phyloP scores from a whole-genome alignment of 2,113 vertebrate species.

The Elaphurus davidianus region DNA sequence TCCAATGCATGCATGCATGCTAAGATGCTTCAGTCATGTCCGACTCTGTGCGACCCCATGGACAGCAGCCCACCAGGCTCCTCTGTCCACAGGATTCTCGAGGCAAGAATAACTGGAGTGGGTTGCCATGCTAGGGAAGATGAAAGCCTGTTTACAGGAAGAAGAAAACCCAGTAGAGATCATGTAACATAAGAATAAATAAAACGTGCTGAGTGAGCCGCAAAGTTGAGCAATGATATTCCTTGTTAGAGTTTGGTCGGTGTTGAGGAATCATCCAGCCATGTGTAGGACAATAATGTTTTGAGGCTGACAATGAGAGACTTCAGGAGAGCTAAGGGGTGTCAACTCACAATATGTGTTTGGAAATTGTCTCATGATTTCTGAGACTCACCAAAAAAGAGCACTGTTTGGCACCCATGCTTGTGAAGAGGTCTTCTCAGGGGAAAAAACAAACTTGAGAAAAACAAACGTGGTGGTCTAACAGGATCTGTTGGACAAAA shows the following conservation, averaged over 20 bases:
- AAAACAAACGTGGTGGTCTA: not conserved
- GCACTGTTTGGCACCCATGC: not conserved
- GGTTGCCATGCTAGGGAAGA: not conserved
- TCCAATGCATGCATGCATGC: not conserved
- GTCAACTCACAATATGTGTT: not conserved
- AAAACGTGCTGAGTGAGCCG: not conserved
- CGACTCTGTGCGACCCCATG: rapidly evolving
- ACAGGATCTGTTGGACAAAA: not conserved
- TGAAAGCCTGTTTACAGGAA: not conserved
- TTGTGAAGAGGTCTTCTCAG: not conserved
- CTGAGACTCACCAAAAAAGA: not conserved
- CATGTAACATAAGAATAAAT: not conserved
- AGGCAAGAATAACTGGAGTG: not conserved
- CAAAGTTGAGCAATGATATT: not conserved
- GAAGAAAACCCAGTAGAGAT: not conserved
- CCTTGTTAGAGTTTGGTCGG: not conserved
- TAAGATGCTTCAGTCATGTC: not conserved
- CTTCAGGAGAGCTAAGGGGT: not conserved
- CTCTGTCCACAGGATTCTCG: too few species aligned
- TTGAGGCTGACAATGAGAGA: not conserved
- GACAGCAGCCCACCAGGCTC: too few species aligned
- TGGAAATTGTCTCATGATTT: not conserved
- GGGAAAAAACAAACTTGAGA: not conserved
- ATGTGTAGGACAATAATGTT: not conserved
- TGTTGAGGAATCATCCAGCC: not conserved